These are phyloP conservation scores for Globodera ellingtonae DNA, from an alignment of 1,140 invertebrate species.

Conservation along the genomic window DNA sequence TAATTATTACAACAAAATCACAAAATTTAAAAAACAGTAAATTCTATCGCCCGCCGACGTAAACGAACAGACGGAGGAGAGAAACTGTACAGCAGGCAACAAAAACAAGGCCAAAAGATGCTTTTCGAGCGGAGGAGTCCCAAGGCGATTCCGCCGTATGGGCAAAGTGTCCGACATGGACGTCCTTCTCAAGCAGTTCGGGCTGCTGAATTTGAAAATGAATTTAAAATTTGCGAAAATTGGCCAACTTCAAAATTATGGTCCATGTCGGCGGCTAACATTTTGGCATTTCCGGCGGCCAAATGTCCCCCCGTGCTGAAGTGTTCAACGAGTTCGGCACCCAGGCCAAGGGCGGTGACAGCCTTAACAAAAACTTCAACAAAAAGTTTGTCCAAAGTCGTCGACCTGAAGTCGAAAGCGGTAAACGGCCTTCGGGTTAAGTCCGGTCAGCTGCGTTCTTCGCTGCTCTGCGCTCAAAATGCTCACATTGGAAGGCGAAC, in stretches of 20 bases:
- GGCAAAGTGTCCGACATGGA: background rate
- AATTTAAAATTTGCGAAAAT: background rate
- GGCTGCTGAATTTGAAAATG: background rate
- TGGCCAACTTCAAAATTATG: background rate
- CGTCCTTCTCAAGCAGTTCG: background rate
- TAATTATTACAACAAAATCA: background rate
- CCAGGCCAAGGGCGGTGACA: conserved; percentile 28
- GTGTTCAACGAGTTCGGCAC: conserved; percentile 24
- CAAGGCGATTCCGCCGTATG: conserved; percentile 2
- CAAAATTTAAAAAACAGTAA: background rate
- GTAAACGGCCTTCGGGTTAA: conserved; percentile 15
- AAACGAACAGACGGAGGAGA: background rate
- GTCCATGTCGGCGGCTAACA: background rate
- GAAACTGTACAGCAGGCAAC: background rate
- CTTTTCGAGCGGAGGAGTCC: background rate
- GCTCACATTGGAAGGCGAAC: conserved; percentile 27
- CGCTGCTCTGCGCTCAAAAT: conserved; percentile 20
- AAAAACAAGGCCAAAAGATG: background rate
- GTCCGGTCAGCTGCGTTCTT: conserved; percentile 3
- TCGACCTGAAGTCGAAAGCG: conserved; percentile 12
- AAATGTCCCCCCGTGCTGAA: conserved; percentile 29
- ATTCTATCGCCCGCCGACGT: background rate
- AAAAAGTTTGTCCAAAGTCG: background rate
- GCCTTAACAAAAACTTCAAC: conserved; percentile 9
- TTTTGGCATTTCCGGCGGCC: background rate